Evolutionary conservation across 1,140 invertebrate genomes (phyloP).

Genomic region (Sinella curviseta): DNA sequence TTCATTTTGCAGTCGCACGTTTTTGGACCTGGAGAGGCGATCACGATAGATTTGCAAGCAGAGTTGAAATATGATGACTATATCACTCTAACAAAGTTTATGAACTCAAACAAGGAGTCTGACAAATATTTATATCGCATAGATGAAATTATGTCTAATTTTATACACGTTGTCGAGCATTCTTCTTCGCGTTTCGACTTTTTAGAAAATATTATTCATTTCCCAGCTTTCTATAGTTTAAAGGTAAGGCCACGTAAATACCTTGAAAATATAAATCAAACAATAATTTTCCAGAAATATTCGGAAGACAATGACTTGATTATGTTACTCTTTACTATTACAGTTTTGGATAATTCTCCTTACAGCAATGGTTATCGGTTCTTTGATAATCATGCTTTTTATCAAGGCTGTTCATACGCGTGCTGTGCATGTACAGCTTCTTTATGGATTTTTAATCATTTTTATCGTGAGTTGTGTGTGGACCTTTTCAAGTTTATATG

Average conservation of each 20-base stretch:
- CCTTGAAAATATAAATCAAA: neutral
- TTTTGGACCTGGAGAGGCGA: constrained; percentile 46
- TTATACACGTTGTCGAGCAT: constrained; percentile 36
- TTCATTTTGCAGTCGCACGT: constrained; percentile 35
- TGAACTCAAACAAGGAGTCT: neutral
- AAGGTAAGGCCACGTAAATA: neutral
- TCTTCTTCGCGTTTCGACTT: constrained; percentile 23
- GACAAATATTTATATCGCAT: constrained; percentile 28
- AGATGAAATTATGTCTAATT: constrained; percentile 36
- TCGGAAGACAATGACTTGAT: no score
- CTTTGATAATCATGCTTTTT: constrained; percentile 32
- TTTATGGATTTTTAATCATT: constrained; percentile 37
- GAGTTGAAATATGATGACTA: constrained; percentile 44
- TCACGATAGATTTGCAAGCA: constrained; percentile 47
- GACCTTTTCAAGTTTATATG: constrained; percentile 33
- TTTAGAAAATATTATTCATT: neutral
- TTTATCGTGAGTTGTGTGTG: constrained; percentile 43
- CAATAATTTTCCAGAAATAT: neutral
- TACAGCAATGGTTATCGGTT: constrained; percentile 14
- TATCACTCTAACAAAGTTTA: constrained; percentile 38
- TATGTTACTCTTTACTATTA: no score
- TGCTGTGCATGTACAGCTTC: neutral
- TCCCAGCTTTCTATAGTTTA: constrained; percentile 13
- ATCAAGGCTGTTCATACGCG: neutral
- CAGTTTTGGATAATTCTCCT: constrained; percentile 33